Conservation (phyloP, 2,113 vertebrate genomes). For the Bucco capensis region DNA sequence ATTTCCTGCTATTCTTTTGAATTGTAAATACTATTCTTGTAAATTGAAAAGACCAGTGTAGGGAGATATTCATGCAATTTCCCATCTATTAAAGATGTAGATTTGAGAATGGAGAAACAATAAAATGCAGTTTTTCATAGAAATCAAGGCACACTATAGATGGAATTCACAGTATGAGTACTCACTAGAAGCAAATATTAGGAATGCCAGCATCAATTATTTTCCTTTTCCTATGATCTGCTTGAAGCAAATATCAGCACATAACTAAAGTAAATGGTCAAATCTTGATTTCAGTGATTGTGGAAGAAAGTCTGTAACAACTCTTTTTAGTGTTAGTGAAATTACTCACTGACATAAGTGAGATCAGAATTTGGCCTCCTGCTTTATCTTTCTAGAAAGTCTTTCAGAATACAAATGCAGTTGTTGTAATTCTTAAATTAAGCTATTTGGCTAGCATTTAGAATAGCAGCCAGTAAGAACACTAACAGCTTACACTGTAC, state of each 20-base stretch:
- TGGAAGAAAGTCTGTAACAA: neutral
- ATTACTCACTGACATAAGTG: conserved; percentile 2
- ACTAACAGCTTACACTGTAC: neutral
- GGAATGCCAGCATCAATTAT: neutral
- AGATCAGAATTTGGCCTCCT: conserved; percentile 34
- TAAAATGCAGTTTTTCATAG: conserved; percentile 28
- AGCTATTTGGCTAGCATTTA: conserved; percentile 32
- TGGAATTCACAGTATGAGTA: neutral
- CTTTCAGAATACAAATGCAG: conserved; percentile 53
- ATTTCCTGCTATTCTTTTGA: conserved; percentile 71
- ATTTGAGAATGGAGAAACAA: conserved; percentile 24
- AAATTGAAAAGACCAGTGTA: conserved; percentile 60
- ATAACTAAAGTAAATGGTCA: neutral
- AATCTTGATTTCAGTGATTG: neutral
- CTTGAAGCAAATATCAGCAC: neutral
- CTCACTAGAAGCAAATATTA: neutral
- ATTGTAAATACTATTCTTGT: conserved; percentile 69
- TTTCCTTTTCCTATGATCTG: neutral
- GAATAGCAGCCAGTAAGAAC: neutral
- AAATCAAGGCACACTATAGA: neutral
- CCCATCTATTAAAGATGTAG: conserved; percentile 50
- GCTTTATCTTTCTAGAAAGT: conserved; percentile 34
- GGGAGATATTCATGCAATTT: conserved; percentile 55
- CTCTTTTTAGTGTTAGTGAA: neutral
- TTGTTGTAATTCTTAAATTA: conserved; percentile 52